Base-by-base conservation (phyloP, 2,888 invertebrate genomes). In the Cheilosia scutellata region DNA sequence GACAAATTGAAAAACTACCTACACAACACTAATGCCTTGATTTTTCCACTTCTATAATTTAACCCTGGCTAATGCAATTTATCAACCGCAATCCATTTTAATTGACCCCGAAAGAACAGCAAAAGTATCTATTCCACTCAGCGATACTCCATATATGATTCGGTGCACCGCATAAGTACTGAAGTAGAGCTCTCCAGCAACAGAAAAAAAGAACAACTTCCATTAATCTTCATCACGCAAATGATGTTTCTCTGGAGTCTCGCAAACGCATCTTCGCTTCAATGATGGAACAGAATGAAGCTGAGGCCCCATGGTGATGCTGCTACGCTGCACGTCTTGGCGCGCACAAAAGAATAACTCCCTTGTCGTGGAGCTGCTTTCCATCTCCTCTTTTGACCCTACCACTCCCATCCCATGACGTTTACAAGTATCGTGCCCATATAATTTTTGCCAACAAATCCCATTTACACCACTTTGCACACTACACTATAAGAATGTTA, bases 171-270 rank as follows among this genome's bases (percentile, higher is more conserved):
- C 29, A 53, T 29, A 2, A 29, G 29, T 53, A 31, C n/a, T 27
- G 31, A 16, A 29, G 31, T 20, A n/a, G 53, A n/a, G 29, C 53
- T 4, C 29, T 9, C 3, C 37, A 29, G 16, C 4, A 40, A 31
- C 5, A 33, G n/a, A 0, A 13, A 37, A 55, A 58, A 47, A 49
- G 6, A 9, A 29, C 29, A 37, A 37, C 11, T 37, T 5, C 25
- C 62, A 77, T 79, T 79, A 37, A 70, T 77, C 77, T 77, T 79
- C 77, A 79, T 79, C 79, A 72, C 79, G 44, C 72, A 72, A 79
- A 79, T 66, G 58, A 66, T 65, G 51, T 42, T 65, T 11, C 57
- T 63, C 60, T 16, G 16, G 55, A 20, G 20, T 29, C 44, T 55
- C 5, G 20, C 13, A 47, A 63, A 70, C 63, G 70, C 78, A 78